Evolutionary conservation across 64 coral and sea anemone genomes (phyloP), one percentile per base, ranked within the genome.

Genomic region (Dendronephthya gigantea): DNA sequence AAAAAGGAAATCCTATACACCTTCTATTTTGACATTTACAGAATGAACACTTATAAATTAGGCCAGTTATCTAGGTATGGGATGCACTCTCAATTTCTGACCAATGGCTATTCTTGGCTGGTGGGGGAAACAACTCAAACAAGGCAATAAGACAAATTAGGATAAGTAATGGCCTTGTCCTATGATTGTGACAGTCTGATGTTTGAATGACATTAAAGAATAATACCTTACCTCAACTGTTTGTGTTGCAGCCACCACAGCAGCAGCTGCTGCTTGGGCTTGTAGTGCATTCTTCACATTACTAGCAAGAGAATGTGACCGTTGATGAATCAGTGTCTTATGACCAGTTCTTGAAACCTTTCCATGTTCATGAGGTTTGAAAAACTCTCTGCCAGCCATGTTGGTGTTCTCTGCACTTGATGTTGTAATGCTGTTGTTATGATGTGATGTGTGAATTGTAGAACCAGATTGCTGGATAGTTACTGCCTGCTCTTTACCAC

Each of bases 251-350:
- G 55, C 55, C 6, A 62, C 55, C 0, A 62, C 55, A 7, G 55
- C 55, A 17, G 55, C 55, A 16, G 55, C 55, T 62, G 55, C 55
- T 9, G 55, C 55, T 22, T 62, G 55, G 0, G 17, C 55, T 62
- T 62, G 72, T 34, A 39, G 9, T 34, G 36, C 72, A 79, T 34
- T 79, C 36, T 34, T 79, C 72, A 79, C 72, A 79, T 79, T 79
- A 33, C 72, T 39, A 15, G 72, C 72, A 6, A 79, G 72, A 2
- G 72, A 79, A 15, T 79, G 72, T 9, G 72, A 79, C 36, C 72
- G 72, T 10, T 39, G 72, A 79, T 79, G 72, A 16, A 79, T 33
- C 8, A 79, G 32, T 12, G 72, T 79, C 36, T 79, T 79, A 79
- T 34, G 72, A 34, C 27, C 2, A 36, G 13, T 79, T 36, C 1